These are phyloP conservation scores for Chrysogorgia sp. DNA, from an alignment of 92 coral and sea anemone genomes.

Conservation along the genomic window DNA sequence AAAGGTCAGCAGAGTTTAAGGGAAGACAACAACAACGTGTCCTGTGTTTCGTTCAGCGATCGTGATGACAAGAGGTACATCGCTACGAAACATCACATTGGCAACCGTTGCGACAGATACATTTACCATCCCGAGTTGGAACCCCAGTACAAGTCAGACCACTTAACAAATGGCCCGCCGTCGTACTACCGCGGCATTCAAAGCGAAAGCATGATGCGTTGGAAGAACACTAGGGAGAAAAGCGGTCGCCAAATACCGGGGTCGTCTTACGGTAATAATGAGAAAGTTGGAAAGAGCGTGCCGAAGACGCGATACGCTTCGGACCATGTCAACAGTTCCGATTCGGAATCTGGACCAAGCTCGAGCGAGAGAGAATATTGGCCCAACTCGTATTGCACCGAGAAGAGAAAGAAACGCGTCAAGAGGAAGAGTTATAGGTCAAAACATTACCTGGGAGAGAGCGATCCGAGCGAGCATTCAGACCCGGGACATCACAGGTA, in stretches of 20 bases:
- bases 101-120: slow-evolving; percentile 35
- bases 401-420: slow-evolving; percentile 43
- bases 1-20: slow-evolving; percentile 47
- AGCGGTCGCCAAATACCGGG: slow-evolving; percentile 43
- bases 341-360: slow-evolving; percentile 54
- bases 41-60: slow-evolving; percentile 44
- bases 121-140: slow-evolving; percentile 37
- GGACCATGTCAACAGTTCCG: slow-evolving; percentile 49
- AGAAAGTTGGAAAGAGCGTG: slow-evolving; percentile 31
- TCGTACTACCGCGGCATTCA: slow-evolving; percentile 40
- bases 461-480: slow-evolving; percentile 48
- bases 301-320: slow-evolving; percentile 19
- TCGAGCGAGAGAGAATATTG: slow-evolving; percentile 46
- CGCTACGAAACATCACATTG: slow-evolving; percentile 32
- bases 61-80: slow-evolving; percentile 47
- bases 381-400: slow-evolving; percentile 35
- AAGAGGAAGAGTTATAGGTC: slow-evolving; percentile 25
- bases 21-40: slow-evolving; percentile 52
- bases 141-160: slow-evolving; percentile 34
- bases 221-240: slow-evolving; percentile 44
- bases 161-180: slow-evolving; percentile 29
- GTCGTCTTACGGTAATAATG: slow-evolving; percentile 21
- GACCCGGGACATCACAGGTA: slow-evolving; percentile 38
- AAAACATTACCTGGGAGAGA: slow-evolving; percentile 38
- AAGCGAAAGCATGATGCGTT: slow-evolving; percentile 44